Evolutionary conservation across 1,140 invertebrate species (phyloP).

Genomic region (Diachasma alloeum): DNA sequence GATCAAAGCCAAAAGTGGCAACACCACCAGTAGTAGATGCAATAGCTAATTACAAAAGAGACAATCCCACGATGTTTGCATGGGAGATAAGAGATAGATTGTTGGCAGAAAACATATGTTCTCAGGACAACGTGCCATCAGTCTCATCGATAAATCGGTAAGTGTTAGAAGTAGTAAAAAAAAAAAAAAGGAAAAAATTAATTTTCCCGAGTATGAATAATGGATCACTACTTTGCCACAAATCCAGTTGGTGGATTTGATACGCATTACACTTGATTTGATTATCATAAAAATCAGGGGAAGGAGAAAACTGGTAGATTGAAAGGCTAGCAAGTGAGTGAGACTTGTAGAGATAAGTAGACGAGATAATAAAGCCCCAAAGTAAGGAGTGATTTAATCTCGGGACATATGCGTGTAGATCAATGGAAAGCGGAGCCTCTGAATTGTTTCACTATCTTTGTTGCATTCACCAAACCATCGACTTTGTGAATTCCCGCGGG

Average conservation of each 20-base stretch:
- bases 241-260: slow-evolving; percentile 51
- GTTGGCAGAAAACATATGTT: slow-evolving; percentile 95
- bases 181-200: slow-evolving; percentile 26
- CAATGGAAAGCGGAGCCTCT: slow-evolving; percentile 43
- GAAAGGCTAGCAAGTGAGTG: background rate
- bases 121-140: slow-evolving; percentile 98
- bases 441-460: slow-evolving; percentile 8
- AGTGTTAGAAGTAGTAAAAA: slow-evolving; percentile 73
- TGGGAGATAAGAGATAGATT: slow-evolving; percentile 99
- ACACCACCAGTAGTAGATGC: slow-evolving; percentile 98
- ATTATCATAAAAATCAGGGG: slow-evolving; percentile 43
- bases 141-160: slow-evolving; percentile 99
- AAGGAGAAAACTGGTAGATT: background rate
- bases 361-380: slow-evolving; percentile 53
- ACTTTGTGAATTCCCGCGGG: slow-evolving; percentile 26
- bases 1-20: slow-evolving; percentile 98
- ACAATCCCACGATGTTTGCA: slow-evolving; percentile 99
- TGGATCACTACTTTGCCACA: slow-evolving; percentile 35
- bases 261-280: slow-evolving; percentile 57
- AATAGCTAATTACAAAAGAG: slow-evolving; percentile 97
- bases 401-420: slow-evolving; percentile 62
- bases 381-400: slow-evolving; percentile 65
- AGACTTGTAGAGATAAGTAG: slow-evolving; percentile 25
- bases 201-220: slow-evolving; percentile 51
- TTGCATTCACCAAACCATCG: slow-evolving; percentile 2